Conservation (phyloP, 1,140 invertebrate species). For the Papilio aristodemus region DNA sequence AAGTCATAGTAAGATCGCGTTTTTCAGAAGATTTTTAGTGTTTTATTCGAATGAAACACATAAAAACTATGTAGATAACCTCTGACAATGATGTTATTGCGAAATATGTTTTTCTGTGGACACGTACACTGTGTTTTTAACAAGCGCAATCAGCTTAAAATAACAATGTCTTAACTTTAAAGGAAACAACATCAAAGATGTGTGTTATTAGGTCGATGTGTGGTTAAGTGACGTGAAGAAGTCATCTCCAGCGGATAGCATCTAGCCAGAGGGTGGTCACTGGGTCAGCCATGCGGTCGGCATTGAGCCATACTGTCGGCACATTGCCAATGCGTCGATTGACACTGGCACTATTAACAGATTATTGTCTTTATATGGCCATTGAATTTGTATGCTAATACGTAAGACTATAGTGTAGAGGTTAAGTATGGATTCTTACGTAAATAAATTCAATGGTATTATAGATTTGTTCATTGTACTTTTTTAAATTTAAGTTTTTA, state of each 20-base stretch:
- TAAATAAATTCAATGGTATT: neutral
- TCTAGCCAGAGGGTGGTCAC: neutral
- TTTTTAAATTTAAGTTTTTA: no score
- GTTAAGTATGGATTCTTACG: no score
- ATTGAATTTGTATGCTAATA: conserved; percentile 9
- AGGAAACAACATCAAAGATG: neutral
- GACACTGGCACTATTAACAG: neutral
- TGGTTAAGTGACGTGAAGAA: neutral
- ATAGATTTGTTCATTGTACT: neutral
- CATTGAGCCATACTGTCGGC: neutral
- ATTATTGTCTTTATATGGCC: neutral
- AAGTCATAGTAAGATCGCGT: no score
- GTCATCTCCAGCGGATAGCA: neutral
- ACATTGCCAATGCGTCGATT: neutral
- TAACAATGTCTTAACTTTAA: no score
- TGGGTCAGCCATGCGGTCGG: neutral
- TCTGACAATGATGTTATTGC: no score
- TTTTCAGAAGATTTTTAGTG: no score
- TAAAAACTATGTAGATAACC: no score
- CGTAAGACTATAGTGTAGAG: no score
- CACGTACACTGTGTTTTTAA: no score
- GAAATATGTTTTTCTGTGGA: no score
- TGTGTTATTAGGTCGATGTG: conserved; percentile 4
- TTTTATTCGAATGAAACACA: no score
- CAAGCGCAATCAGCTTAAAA: no score